Percentiles rank a stretch among this genome's conserved stretches.
phyloP scores from a whole-genome alignment of 2,113 vertebrate genomes.

The western clawed frog (Xenopus tropicalis) region DNA sequence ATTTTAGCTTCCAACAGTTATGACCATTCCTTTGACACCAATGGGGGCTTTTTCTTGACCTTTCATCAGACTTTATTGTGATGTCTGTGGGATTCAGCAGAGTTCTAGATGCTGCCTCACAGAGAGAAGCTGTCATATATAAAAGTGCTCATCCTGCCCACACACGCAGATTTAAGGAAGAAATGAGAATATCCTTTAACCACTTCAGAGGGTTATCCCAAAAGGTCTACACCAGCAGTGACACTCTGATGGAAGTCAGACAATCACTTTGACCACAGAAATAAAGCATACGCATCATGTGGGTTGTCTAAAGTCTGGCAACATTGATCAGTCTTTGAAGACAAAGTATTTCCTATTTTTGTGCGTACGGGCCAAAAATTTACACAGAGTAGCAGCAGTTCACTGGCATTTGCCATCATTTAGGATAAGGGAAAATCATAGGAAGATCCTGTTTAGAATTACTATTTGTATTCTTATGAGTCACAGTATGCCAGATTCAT shows the following conservation, averaged over 20 bases:
- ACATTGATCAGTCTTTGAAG: neutral
- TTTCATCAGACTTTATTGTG: conserved; percentile 6
- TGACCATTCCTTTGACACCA: conserved; percentile 7
- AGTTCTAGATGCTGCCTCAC: conserved; percentile 27
- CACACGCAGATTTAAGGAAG: conserved; percentile 8
- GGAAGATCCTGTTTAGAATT: conserved; percentile 67
- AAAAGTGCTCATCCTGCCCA: conserved; percentile 11
- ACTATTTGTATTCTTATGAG: conserved; percentile 71
- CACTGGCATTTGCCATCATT: conserved; percentile 56
- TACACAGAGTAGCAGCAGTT: neutral
- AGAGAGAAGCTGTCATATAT: conserved; percentile 3
- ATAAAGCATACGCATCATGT: neutral
- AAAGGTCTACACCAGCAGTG: conserved; percentile 42
- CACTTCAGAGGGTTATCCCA: conserved; percentile 40
- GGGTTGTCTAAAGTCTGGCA: neutral
- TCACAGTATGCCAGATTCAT: conserved; percentile 70
- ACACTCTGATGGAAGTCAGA: neutral
- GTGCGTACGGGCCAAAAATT: neutral
- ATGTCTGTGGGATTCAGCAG: neutral
- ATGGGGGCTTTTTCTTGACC: accelerated
- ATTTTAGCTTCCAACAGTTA: conserved; percentile 1
- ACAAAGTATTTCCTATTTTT: conserved; percentile 18
- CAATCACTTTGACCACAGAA: neutral
- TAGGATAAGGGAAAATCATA: conserved; percentile 59
- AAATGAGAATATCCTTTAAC: neutral